Conservation (phyloP, 2,113 vertebrate genomes). For the Ia io region DNA sequence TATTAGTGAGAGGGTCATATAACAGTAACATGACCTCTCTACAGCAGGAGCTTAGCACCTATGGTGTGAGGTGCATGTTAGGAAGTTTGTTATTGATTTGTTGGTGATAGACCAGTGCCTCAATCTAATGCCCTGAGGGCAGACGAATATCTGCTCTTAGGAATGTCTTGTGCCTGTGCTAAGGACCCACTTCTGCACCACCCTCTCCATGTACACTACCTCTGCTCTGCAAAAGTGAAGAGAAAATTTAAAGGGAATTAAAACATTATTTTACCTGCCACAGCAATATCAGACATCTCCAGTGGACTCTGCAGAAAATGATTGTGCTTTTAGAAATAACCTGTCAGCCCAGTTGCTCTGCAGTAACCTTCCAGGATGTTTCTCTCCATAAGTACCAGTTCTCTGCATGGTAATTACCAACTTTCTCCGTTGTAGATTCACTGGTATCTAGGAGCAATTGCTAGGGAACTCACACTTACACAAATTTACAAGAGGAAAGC, state of each 20-base stretch:
- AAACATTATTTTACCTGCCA: constrained; percentile 30
- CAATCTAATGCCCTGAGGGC: not conserved
- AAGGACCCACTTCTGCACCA: not conserved
- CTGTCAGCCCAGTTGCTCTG: not conserved
- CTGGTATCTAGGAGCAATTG: constrained; percentile 48
- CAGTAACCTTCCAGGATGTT: not conserved
- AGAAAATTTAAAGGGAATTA: constrained; percentile 23
- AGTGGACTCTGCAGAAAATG: not conserved
- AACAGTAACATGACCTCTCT: not conserved
- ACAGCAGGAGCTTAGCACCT: not conserved
- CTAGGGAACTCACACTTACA: constrained; percentile 5
- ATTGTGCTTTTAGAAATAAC: constrained; percentile 16
- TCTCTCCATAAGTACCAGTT: not conserved
- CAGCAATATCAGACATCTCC: not conserved
- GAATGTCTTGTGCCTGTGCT: not conserved
- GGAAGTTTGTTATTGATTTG: not conserved
- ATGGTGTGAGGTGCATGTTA: not conserved
- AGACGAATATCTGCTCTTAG: not conserved
- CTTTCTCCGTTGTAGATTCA: constrained; percentile 4
- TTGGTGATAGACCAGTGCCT: not conserved
- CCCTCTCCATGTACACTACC: not conserved
- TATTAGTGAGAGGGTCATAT: not conserved
- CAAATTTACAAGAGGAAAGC: constrained; percentile 55
- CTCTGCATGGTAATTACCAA: constrained; percentile 40
- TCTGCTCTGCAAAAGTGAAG: constrained; percentile 16